Percentiles rank a stretch among this genome's conserved stretches.
Conservation (phyloP, 2,113 vertebrate species). For the Notarius lentiginosus region DNA sequence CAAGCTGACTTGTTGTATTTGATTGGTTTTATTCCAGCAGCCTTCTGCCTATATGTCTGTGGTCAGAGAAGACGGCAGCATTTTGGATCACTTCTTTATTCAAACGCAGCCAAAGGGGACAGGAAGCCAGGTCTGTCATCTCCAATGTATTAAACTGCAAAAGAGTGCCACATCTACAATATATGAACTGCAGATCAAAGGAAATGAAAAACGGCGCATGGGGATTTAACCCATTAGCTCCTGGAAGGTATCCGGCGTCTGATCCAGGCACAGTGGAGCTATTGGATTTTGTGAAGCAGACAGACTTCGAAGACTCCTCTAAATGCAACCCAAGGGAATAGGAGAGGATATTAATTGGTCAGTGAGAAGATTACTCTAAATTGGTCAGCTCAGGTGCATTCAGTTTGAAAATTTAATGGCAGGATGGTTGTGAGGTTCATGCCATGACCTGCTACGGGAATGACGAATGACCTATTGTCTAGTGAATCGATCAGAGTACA, state of each 20-base stretch:
- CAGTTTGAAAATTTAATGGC: conserved; percentile 18
- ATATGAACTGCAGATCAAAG: conserved; percentile 75
- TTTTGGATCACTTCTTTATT: conserved; percentile 67
- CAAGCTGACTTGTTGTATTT: conserved; percentile 53
- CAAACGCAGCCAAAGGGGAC: conserved; percentile 76
- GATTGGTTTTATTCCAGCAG: conserved; percentile 54
- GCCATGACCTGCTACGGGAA: conserved; percentile 34
- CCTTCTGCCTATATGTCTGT: conserved; percentile 50
- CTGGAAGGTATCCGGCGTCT: not conserved
- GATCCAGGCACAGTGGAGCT: not conserved
- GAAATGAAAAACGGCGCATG: conserved; percentile 74
- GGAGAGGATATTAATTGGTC: conserved; percentile 51
- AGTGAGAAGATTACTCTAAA: conserved; percentile 43
- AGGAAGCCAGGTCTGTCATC: conserved; percentile 74
- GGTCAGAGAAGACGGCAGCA: conserved; percentile 40
- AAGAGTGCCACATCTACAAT: conserved; percentile 75
- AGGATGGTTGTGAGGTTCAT: conserved; percentile 26
- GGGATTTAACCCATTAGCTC: conserved; percentile 68
- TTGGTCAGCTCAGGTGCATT: conserved; percentile 35
- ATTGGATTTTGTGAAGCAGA: not conserved
- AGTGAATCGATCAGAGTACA: conserved; percentile 50
- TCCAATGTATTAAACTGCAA: conserved; percentile 77
- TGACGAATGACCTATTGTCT: conserved; percentile 54
- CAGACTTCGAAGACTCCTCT: conserved; percentile 5
- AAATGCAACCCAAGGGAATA: conserved; percentile 8